These are phyloP conservation scores for Panulirus ornatus DNA, from an alignment of 1,140 invertebrate genomes.

Conservation along the genomic window DNA sequence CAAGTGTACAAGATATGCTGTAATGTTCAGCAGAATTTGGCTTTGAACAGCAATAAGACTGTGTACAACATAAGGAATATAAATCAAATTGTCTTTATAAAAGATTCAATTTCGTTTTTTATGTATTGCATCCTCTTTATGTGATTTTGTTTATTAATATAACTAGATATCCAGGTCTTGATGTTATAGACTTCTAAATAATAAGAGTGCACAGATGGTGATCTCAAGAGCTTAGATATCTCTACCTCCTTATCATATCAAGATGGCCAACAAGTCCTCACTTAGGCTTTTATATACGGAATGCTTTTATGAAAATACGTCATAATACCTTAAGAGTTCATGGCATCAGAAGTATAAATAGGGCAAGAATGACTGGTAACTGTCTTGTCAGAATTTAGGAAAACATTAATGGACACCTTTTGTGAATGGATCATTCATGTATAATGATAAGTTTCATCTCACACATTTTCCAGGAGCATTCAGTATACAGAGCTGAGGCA, in stretches of 20 bases:
- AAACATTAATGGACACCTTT: no score
- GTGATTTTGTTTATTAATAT: neutral
- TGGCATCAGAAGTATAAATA: no score
- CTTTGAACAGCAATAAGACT: slow-evolving; percentile 42
- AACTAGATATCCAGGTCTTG: slow-evolving; percentile 1
- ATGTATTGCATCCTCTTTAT: neutral
- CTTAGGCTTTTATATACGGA: neutral
- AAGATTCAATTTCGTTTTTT: neutral
- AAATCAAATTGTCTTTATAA: neutral
- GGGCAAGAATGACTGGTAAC: no score
- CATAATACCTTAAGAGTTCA: no score
- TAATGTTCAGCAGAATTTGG: slow-evolving; percentile 2
- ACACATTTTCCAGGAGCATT: slow-evolving; percentile 9
- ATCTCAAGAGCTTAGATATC: slow-evolving; percentile 63
- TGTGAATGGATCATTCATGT: no score
- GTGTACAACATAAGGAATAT: slow-evolving; percentile 21
- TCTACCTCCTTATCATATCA: slow-evolving; percentile 54
- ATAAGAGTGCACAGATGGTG: slow-evolving; percentile 35
- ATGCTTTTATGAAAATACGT: neutral
- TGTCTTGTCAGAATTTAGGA: no score
- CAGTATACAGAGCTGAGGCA: slow-evolving; percentile 10
- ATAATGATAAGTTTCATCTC: no score
- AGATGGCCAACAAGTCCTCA: slow-evolving; percentile 26
- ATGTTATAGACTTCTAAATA: neutral
- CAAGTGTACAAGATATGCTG: slow-evolving; percentile 21